Evolutionary conservation across 1,140 invertebrate species (phyloP).

Genomic region (Trichonephila inaurata): DNA sequence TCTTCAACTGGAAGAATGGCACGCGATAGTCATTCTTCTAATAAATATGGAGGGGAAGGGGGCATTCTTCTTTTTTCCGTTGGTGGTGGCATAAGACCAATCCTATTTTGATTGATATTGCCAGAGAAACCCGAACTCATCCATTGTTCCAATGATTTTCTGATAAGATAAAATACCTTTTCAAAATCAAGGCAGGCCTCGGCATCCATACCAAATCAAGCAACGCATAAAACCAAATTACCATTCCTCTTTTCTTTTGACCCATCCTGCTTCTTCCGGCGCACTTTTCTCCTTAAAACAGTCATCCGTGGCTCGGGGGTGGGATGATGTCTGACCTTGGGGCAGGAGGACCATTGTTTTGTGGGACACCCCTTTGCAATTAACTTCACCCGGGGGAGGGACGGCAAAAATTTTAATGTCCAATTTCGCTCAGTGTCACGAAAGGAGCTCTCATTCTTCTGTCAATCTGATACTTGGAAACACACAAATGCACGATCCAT

Average conservation of each 20-base stretch:
- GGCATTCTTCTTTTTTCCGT: background rate
- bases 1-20: no score
- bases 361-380: slow-evolving; percentile 15
- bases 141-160: background rate
- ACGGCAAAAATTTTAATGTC: background rate
- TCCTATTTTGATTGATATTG: background rate
- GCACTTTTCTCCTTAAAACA: slow-evolving; percentile 21
- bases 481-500: slow-evolving; percentile 51
- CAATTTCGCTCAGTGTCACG: slow-evolving; percentile 50
- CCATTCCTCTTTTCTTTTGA: background rate
- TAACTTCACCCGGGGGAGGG: background rate
- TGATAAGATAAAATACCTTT: background rate
- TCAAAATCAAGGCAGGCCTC: background rate
- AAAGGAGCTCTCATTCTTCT: slow-evolving; percentile 62
- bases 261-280: slow-evolving; percentile 21
- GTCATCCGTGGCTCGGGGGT: slow-evolving; percentile 1
- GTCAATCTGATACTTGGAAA: slow-evolving; percentile 45
- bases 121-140: background rate
- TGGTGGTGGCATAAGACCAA: background rate
- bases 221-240: background rate
- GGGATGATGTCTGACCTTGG: slow-evolving; percentile 23
- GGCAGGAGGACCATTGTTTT: slow-evolving; percentile 22
- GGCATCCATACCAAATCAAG: slow-evolving; percentile 27
- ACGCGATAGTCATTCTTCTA: background rate
- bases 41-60: background rate